Evolutionary conservation across 2,797 vertebrate species (phyloP), one percentile per base, ranked within the genome.

Genomic region (Paratrypauchen microcephalus): DNA sequence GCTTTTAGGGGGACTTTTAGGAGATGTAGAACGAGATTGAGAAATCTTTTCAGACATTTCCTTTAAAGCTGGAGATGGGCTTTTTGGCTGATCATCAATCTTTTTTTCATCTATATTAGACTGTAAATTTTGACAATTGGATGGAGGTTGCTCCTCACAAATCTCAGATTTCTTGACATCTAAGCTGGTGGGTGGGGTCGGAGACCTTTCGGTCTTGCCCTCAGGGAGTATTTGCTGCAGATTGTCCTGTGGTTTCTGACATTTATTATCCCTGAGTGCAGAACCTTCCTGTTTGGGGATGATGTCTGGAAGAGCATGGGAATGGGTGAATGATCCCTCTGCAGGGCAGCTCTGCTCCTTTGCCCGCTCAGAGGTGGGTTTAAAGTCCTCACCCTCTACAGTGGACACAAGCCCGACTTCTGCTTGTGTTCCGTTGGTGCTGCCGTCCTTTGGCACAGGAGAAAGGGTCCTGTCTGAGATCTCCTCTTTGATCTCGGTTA

Each of bases 251-350:
- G 93, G 89, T 80, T 92, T 93, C 61, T 79, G 60, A 65, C 36
- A 41, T 21, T 72, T 58, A 7, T 90, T 91, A 62, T 94, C 93
- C 81, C 88, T 91, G 69, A 87, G 79, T 19, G 90, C 75, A 26
- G 88, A 64, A 66, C 90, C 89, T 74, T 94, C 92, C 66, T 91
- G 92, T 84, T 95, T 94, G 15, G 93, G 93, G 70, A 94, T 93
- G 66, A 94, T 94, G 73, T 94, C 94, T 50, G 93, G 93, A 60
- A 94, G 89, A 65, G 92, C 92, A 52, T 92, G 92, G 57, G 84
- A 70, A 81, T 90, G 91, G 71, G 79, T 80, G 65, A 93, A 92
- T 26, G 84, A 68, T 47, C 88, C 89, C 52, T 89, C 88, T 32
- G 77, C 84, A 72, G 77, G 72, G 72, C 41, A 45, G 41, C 68